Conservation (phyloP, 2,113 vertebrate species). For the Myanophis thanlyinensis region DNA sequence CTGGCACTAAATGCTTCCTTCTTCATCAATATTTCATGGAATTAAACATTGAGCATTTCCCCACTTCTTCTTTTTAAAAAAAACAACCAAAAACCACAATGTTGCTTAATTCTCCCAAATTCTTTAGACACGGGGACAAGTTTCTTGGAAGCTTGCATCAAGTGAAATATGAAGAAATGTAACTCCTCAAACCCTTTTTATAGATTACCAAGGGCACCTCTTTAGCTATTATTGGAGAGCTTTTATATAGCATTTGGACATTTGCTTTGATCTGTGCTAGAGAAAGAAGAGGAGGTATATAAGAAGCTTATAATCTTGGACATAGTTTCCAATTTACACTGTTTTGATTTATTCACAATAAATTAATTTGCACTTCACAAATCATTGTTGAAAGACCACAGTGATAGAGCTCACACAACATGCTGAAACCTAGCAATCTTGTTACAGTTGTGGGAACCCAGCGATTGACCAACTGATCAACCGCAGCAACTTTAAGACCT, state of each 20-base stretch:
- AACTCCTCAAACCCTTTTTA: background rate
- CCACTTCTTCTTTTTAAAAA: background rate
- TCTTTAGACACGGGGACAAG: background rate
- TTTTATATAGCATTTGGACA: background rate
- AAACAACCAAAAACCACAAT: background rate
- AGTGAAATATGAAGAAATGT: background rate
- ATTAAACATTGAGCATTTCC: conserved; percentile 7
- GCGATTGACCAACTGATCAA: background rate
- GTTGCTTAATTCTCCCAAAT: background rate
- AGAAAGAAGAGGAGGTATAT: background rate
- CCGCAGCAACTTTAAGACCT: too few species aligned
- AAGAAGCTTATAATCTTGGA: background rate
- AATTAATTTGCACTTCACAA: background rate
- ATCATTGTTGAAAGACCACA: background rate
- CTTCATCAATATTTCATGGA: conserved; percentile 30
- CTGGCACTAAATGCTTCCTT: conserved; percentile 20
- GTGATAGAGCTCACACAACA: background rate
- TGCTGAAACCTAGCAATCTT: background rate
- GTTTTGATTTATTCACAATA: background rate
- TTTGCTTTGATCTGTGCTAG: background rate
- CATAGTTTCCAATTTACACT: background rate
- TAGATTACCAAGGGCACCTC: background rate
- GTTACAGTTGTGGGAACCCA: background rate
- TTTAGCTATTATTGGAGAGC: background rate
- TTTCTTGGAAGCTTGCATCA: background rate